These are phyloP conservation scores for Crioceris asparagi DNA, from an alignment of 2,888 invertebrate genomes.

Conservation along the genomic window DNA sequence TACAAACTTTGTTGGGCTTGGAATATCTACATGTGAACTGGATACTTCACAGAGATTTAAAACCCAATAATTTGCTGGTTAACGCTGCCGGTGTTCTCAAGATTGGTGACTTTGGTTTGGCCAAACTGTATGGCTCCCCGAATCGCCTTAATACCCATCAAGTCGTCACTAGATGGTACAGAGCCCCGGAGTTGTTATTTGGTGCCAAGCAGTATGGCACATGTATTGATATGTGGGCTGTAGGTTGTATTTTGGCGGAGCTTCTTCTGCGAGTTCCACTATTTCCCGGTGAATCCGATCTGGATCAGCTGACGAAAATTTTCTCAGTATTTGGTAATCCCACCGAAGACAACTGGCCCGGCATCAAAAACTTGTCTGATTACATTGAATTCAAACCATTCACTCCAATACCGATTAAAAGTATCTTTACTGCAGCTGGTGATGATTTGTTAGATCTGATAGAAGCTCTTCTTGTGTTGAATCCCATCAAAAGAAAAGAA, in stretches of 20 bases:
- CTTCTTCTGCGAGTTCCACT: slow-evolving; percentile 83
- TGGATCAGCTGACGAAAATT: slow-evolving; percentile 92
- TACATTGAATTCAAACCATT: slow-evolving; percentile 87
- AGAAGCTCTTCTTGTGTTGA: slow-evolving; percentile 63
- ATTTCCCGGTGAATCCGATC: slow-evolving; percentile 91
- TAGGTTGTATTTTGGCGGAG: slow-evolving; percentile 96
- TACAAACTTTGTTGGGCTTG: slow-evolving; percentile 79
- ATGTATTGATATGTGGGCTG: slow-evolving; percentile 97
- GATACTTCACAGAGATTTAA: slow-evolving; percentile 94
- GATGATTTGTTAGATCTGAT: slow-evolving; percentile 83
- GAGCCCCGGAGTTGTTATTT: slow-evolving; percentile 87
- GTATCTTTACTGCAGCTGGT: slow-evolving; percentile 91
- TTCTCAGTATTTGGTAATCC: slow-evolving; percentile 94
- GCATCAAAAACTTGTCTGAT: slow-evolving; percentile 70
- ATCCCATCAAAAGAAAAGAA: slow-evolving; percentile 72
- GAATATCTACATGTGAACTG: slow-evolving; percentile 93
- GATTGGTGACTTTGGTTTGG: slow-evolving; percentile 98
- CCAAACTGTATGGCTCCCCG: slow-evolving; percentile 95
- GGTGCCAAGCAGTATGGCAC: slow-evolving; percentile 92
- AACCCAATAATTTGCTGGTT: slow-evolving; percentile 96
- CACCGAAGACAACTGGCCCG: slow-evolving; percentile 84
- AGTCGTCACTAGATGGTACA: slow-evolving; percentile 91
- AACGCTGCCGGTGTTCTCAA: slow-evolving; percentile 87
- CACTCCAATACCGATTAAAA: slow-evolving; percentile 71
- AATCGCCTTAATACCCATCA: slow-evolving; percentile 94